Conservation (phyloP, 1,140 invertebrate species). For the Euura lappo region DNA sequence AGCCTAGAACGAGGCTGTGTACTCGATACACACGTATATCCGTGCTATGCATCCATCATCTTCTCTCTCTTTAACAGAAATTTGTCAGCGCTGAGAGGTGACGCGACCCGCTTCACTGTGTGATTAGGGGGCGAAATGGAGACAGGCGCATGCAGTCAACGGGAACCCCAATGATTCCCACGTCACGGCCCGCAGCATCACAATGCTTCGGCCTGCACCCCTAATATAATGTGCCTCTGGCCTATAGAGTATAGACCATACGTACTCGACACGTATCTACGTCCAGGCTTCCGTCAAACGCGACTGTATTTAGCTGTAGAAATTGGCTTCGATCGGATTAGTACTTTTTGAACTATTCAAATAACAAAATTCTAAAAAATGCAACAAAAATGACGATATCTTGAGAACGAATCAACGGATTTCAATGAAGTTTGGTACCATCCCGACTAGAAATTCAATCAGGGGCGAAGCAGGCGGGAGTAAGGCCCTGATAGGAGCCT, state of each 20-base stretch:
- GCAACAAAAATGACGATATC: no score
- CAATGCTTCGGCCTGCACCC: background rate
- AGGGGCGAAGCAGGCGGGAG: no score
- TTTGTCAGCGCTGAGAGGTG: constrained; percentile 1
- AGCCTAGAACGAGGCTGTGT: background rate
- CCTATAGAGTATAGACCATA: background rate
- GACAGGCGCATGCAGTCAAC: background rate
- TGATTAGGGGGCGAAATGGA: no score
- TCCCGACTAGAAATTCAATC: no score
- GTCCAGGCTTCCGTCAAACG: no score
- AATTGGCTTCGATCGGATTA: no score
- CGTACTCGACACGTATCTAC: background rate
- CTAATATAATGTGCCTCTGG: background rate
- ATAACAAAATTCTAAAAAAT: no score
- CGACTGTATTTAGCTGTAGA: no score
- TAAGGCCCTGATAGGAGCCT: no score
- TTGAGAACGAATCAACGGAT: no score
- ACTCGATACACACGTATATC: background rate
- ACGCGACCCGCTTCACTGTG: background rate
- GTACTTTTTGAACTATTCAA: no score
- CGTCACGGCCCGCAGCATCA: background rate
- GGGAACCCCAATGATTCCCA: constrained; percentile 1
- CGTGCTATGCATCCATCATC: background rate
- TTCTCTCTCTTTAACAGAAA: background rate
- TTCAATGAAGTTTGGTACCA: no score